These are phyloP conservation scores for Choloepus didactylus DNA, from an alignment of 2,797 vertebrate species.

Conservation along the genomic window DNA sequence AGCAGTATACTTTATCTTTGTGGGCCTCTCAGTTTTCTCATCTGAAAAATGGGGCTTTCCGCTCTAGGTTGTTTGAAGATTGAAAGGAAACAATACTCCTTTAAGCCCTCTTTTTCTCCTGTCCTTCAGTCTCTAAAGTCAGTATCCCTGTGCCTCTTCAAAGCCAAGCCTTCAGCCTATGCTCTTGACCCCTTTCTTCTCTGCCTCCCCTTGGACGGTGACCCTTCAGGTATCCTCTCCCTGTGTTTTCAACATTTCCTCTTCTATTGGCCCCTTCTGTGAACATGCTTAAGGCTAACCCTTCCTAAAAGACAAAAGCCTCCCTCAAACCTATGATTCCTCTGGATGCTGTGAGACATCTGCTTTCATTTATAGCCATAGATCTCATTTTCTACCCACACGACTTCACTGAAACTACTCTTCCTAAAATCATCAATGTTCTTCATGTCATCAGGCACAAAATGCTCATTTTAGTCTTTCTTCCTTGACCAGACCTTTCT, in stretches of 20 bases:
- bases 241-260: not conserved
- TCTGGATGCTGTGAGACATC: not conserved
- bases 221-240: not conserved
- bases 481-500: not conserved
- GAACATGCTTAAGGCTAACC: not conserved
- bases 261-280: not conserved
- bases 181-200: not conserved
- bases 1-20: not conserved
- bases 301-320: not conserved
- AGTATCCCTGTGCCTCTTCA: not conserved
- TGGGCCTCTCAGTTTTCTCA: not conserved
- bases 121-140: not conserved
- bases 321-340: not conserved
- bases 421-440: not conserved
- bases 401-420: not conserved
- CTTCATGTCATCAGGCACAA: not conserved
- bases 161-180: conserved; percentile 12
- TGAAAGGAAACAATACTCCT: not conserved
- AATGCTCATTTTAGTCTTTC: conserved; percentile 28
- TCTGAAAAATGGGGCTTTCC: conserved; percentile 34
- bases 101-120: not conserved
- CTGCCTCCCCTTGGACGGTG: not conserved
- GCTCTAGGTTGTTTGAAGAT: not conserved
- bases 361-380: not conserved
- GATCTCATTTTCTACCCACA: conserved; percentile 15